Percentiles rank a stretch among this genome's conserved stretches.
These are phyloP conservation scores for Euura lappo DNA, from an alignment of 1,140 invertebrate genomes.

Conservation along the genomic window DNA sequence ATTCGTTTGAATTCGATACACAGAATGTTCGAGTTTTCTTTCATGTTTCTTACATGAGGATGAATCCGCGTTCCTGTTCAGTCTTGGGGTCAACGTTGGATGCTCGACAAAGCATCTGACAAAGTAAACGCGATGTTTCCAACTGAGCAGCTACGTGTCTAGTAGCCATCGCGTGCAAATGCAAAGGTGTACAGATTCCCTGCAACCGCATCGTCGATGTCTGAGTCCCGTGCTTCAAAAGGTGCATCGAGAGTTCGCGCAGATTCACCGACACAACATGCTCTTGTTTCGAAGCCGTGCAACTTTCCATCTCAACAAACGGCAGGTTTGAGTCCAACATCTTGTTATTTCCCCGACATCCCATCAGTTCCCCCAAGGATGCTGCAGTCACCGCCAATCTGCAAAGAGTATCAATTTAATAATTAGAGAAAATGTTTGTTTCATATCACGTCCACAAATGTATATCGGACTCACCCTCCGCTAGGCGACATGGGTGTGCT, in stretches of 20 bases:
- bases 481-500: conserved; percentile 82
- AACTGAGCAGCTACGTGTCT: conserved; percentile 80
- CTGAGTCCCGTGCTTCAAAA: conserved; percentile 71
- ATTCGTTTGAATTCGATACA: conserved; percentile 2
- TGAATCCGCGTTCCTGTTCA: conserved; percentile 77
- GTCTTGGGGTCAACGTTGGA: conserved; percentile 68
- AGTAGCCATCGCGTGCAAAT: conserved; percentile 81
- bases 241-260: conserved; percentile 80
- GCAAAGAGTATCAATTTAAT: conserved; percentile 12
- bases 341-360: conserved; percentile 47
- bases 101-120: conserved; percentile 74
- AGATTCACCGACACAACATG: conserved; percentile 87
- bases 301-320: conserved; percentile 83
- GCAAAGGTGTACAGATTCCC: conserved; percentile 67
- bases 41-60: conserved; percentile 70
- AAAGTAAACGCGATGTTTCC: conserved; percentile 77
- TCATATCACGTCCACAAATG: background rate
- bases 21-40: conserved; percentile 9
- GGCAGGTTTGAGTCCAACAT: conserved; percentile 63
- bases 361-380: conserved; percentile 55
- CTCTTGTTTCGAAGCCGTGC: conserved; percentile 85
- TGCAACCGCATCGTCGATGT: conserved; percentile 53
- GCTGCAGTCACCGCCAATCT: conserved; percentile 49
- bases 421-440: background rate
- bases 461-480: conserved; percentile 49